Percentiles rank a stretch among this genome's conserved stretches.
Evolutionary conservation across 2,113 vertebrate genomes (phyloP).

Genomic region (Phyllostomus hastatus): DNA sequence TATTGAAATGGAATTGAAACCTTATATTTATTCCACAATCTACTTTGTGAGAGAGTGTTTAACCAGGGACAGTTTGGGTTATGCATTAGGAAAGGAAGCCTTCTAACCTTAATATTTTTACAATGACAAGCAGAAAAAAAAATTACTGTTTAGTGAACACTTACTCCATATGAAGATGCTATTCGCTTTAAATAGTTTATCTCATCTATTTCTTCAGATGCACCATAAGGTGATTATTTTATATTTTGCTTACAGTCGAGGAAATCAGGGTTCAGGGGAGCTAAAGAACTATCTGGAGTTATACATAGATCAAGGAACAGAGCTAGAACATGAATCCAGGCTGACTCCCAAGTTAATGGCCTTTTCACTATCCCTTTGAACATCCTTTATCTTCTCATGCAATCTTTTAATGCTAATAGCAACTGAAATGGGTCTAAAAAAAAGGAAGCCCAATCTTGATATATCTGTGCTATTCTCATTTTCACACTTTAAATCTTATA

Average conservation of each 20-base stretch:
- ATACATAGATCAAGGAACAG: background rate
- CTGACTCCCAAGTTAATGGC: background rate
- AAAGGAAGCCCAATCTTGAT: background rate
- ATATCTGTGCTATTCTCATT: background rate
- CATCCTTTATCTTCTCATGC: background rate
- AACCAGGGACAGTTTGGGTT: background rate
- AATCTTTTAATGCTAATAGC: background rate
- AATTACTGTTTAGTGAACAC: background rate
- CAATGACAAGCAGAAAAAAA: background rate
- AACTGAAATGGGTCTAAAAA: constrained; percentile 26
- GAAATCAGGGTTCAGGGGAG: background rate
- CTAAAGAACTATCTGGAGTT: background rate
- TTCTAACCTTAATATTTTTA: background rate
- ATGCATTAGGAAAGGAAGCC: background rate
- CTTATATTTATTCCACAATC: background rate
- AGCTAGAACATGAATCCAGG: background rate
- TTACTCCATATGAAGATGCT: background rate
- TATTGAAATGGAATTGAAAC: background rate
- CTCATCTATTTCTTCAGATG: background rate
- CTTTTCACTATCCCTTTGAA: background rate
- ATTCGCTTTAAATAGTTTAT: background rate
- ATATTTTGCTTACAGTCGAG: background rate
- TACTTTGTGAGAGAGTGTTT: background rate
- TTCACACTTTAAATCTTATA: constrained; percentile 26
- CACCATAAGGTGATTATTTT: background rate